Evolutionary conservation across 2,888 invertebrate species (phyloP), one percentile per base, ranked within the genome.

Genomic region (Drosophila fungiperda): DNA sequence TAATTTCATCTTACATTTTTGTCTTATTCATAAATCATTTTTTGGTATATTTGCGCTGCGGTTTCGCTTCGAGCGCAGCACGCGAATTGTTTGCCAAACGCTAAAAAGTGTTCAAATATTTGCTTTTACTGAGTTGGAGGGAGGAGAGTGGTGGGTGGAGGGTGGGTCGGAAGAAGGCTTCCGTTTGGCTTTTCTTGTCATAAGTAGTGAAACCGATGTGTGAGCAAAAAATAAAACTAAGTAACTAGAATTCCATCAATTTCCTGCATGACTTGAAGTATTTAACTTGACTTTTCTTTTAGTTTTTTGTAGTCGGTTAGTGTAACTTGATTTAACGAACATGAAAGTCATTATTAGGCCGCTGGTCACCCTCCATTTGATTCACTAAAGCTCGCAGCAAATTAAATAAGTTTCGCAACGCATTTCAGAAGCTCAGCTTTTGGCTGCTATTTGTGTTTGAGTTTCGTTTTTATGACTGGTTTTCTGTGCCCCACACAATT

Each of bases 391-490:
- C 72, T 87, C 77, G 64, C 58, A 74, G 76, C 87, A 90, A 85
- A 88, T 85, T 90, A 85, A 85, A 90, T 88, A 85, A 90, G 90
- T 85, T 85, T 85, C 78, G 26, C 26, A 78, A 83, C 87, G 73
- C 90, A 87, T 90, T 90, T 90, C 63, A 7, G 49, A 68, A 54
- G 63, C 45, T 29, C 38, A 53, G 69, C 64, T 79, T 73, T 83
- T 72, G 36, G 59, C 68, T 53, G 65, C 71, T 85, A 80, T 85
- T 89, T 85, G 89, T 89, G 75, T 90, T 90, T 83, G 52, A 74
- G 83, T 80, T 90, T 87, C 86, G 83, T 85, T 85, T 79, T 85
- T 80, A 83, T 78, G 78, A 69, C 60, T 20, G 54, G 26, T 40
- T 59, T 40, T 42, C 45, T 48, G 17, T 7, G 26, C 33, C 33